Base-by-base conservation (phyloP, 2,888 invertebrate species). In the Girardia tigrina region DNA sequence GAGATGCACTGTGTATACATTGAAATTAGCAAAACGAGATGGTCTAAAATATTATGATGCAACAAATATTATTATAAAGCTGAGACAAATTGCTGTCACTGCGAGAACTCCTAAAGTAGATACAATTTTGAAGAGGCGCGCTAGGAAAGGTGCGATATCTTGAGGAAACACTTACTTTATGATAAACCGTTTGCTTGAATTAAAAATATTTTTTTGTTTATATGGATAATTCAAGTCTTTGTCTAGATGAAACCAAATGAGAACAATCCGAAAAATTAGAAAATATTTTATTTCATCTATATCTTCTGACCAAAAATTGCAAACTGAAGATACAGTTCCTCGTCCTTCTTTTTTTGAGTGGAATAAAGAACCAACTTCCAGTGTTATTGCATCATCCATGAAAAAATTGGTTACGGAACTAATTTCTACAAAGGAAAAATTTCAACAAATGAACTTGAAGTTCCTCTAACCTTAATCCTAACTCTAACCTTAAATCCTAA, bases 1-100 rank as follows among this genome's bases (percentile, higher is more conserved):
- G 26, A 28, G 71, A 28, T 71, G 71, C 71, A 28, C 71, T 29
- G 71, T 28, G 28, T 23, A 71, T 29, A 71, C 71, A 71, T 29
- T 71, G 8, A 26, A 71, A 28, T 29, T 71, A 28, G 14, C 28
- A 6, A 71, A 26, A 28, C 71, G 71, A 27, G 20, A 4, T 29
- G 26, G 28, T 26, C 28, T 71, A 71, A 28, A 71, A 28, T n/a
- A 71, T 14, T n/a, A 71, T 27, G 16, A 28, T 27, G 26, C 26
- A 27, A 28, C 71, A 4, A 28, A 27, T 71, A 28, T 71, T 29
- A 28, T 71, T 29, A 14, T 6, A 27, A 71, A 71, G 20, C 27
- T 71, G 28, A 71, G 71, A 28, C 16, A 28, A 71, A 28, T 71
- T 8, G 71, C 71, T 4, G n/a, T 29, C n/a, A n/a, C n/a, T n/a